These are phyloP conservation scores for Agrenia bidenticulata DNA, from an alignment of 2,888 invertebrate species.

Conservation along the genomic window DNA sequence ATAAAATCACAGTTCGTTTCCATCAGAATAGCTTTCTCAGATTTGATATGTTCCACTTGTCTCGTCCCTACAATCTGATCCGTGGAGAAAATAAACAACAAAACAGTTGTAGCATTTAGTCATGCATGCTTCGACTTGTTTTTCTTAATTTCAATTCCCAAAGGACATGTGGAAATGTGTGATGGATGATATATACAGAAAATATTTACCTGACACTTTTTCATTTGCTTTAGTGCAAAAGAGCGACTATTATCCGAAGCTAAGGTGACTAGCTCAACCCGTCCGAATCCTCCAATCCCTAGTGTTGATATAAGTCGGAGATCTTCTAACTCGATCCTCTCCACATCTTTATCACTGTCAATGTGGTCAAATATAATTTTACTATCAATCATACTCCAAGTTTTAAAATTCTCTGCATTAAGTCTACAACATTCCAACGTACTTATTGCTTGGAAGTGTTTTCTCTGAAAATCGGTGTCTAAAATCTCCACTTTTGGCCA, in stretches of 20 bases:
- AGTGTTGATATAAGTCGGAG: slow-evolving; percentile 79
- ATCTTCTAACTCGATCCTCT: slow-evolving; percentile 71
- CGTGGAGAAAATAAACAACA: no score
- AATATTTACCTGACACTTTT: slow-evolving; percentile 74
- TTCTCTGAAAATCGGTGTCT: not conserved
- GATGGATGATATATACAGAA: no score
- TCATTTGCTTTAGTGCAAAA: slow-evolving; percentile 80
- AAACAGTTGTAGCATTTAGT: no score
- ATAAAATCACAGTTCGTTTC: slow-evolving; percentile 73
- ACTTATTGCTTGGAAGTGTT: not conserved
- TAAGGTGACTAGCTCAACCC: slow-evolving; percentile 71
- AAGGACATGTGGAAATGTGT: no score
- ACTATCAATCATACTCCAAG: no score
- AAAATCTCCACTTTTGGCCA: slow-evolving; percentile 13
- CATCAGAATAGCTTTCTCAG: slow-evolving; percentile 97
- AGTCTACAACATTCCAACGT: not conserved
- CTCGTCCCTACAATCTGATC: slow-evolving; percentile 89
- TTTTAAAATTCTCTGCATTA: no score
- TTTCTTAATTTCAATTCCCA: no score
- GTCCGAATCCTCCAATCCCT: slow-evolving; percentile 91
- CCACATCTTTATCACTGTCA: slow-evolving; percentile 55
- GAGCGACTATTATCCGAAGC: slow-evolving; percentile 50
- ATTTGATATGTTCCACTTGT: slow-evolving; percentile 99
- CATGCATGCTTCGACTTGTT: no score
- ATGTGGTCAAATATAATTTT: no score